Base-by-base conservation (phyloP, 2,113 vertebrate genomes). In the Oceanites oceanicus region DNA sequence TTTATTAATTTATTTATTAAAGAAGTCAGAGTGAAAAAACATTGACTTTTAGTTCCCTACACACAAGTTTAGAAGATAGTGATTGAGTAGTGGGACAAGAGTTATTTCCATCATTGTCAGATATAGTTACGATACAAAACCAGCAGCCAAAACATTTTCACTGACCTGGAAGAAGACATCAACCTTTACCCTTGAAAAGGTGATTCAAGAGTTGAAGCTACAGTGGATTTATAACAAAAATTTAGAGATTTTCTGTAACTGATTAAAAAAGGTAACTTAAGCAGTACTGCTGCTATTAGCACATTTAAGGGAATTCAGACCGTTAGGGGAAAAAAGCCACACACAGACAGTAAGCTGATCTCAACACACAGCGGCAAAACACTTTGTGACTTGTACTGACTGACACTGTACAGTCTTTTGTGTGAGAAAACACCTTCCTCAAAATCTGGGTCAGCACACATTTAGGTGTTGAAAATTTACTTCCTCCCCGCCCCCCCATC, bases 191-290 rank as follows among this genome's bases (percentile, higher is more conserved):
- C 67, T 58, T 73, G 55, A 79, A 86, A 76, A 83, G 8, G 29
- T 61, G 18, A 79, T 59, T 83, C 59, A 84, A 70, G 62, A 92
- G 38, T 55, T 93, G 59, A 90, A 77, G 38, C 50, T 91, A 88
- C 40, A 83, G 23, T 20, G 19, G 47, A 42, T n/a, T 67, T 62
- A 6, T 30, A 65, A 59, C 4, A 53, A 53, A 49, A 81, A 70
- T 13, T 11, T 16, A 74, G 26, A 76, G 9, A 62, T 76, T 70
- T 92, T 58, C 90, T 47, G 11, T 56, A 85, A 75, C 30, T 9
- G 7, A 79, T 47, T 66, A 67, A 70, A 94, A 82, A 27, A 40
- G 22, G 9, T 72, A 86, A 82, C n/a, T 81, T 74, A 62, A 71
- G 38, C 13, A 50, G 34, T 53, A 76, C 11, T 38, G 58, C 36